A percentile compares a stretch with the other conserved stretches of the same genome.
Evolutionary conservation across 2,113 vertebrate species (phyloP).

Genomic region (Solenodon paradoxus): DNA sequence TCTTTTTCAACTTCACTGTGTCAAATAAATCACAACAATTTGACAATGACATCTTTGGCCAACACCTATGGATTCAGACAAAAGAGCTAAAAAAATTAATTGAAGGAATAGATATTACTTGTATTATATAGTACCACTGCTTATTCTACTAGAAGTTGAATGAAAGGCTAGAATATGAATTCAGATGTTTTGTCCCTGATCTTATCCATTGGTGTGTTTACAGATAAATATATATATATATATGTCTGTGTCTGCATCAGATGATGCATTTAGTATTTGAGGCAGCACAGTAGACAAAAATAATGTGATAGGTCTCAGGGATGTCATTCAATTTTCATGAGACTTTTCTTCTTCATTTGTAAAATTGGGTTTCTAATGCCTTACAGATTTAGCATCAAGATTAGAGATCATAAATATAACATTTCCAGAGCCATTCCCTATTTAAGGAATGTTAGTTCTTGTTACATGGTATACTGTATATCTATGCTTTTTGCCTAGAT

Average conservation of each 20-base stretch:
- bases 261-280: neutral
- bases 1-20: neutral
- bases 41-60: neutral
- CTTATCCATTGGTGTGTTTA: neutral
- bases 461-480: no score
- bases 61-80: neutral
- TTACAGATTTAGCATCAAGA: neutral
- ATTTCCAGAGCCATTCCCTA: neutral
- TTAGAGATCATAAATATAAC: neutral
- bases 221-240: no score
- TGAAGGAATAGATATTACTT: slow-evolving; percentile 30
- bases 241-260: neutral
- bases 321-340: slow-evolving; percentile 14
- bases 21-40: slow-evolving; percentile 30
- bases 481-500: neutral
- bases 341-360: neutral
- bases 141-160: neutral
- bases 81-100: slow-evolving; percentile 12
- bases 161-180: neutral
- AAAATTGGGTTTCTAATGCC: neutral
- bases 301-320: neutral
- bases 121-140: neutral
- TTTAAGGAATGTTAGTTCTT: neutral
- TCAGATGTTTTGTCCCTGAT: neutral
- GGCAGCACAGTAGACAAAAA: neutral